These are phyloP conservation scores for Nothocercus julius DNA, from an alignment of 2,113 vertebrate species.

Conservation along the genomic window DNA sequence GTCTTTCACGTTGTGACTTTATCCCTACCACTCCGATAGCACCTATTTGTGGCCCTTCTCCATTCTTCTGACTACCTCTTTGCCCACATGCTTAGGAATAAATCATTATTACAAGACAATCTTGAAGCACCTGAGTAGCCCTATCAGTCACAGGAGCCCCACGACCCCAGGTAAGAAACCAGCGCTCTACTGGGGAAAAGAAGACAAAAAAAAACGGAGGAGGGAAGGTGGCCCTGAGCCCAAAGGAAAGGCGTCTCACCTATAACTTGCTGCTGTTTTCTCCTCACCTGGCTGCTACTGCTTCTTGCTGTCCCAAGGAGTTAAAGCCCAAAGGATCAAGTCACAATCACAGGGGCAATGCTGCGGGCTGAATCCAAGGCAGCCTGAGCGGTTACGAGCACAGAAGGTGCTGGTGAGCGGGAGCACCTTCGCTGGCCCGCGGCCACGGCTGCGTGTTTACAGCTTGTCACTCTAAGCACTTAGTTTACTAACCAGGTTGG, in stretches of 20 bases:
- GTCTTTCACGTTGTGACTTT: slow-evolving; percentile 28
- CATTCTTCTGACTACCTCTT: not conserved
- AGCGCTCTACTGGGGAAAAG: not conserved
- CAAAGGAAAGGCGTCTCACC: not conserved
- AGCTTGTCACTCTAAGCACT: slow-evolving; percentile 37
- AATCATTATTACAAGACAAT: not conserved
- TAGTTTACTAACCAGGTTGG: slow-evolving; percentile 45
- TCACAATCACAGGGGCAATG: not conserved
- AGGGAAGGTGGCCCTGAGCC: not conserved
- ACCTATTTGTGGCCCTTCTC: not conserved
- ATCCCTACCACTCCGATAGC: not conserved
- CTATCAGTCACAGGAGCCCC: not conserved
- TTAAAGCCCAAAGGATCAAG: not conserved
- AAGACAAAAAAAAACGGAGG: not conserved
- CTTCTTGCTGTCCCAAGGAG: not conserved
- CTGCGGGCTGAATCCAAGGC: not conserved
- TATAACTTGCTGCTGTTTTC: not conserved
- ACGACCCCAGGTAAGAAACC: not conserved
- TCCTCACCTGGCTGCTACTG: not conserved
- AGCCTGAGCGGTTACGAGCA: not conserved
- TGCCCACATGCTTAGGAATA: not conserved
- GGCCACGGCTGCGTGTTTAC: slow-evolving; percentile 47
- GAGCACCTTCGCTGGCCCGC: rapidly evolving
- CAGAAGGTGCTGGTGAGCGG: not conserved
- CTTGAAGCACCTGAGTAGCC: not conserved